A percentile compares a stretch with the other conserved stretches of the same genome.
These are phyloP conservation scores for Azemiops feae DNA, from an alignment of 2,113 vertebrate genomes.

Conservation along the genomic window DNA sequence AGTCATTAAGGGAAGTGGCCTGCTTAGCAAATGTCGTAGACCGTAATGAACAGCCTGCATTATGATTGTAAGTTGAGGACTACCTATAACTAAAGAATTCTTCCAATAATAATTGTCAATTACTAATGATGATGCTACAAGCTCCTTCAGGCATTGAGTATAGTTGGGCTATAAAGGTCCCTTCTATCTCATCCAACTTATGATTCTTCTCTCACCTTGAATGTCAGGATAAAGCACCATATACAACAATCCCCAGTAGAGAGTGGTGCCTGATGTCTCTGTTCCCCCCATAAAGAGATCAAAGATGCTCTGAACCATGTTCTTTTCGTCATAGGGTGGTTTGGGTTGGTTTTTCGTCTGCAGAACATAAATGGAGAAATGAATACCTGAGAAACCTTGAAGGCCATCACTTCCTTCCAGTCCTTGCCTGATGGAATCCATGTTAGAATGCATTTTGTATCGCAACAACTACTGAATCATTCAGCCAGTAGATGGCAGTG, in stretches of 20 bases:
- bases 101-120: too few relatives aligned
- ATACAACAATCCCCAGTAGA: slow-evolving; percentile 69
- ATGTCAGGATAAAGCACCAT: slow-evolving; percentile 67
- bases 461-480: background rate
- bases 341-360: slow-evolving; percentile 53
- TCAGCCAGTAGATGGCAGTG: background rate
- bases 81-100: too few relatives aligned
- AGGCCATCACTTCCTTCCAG: too few relatives aligned
- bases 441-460: background rate
- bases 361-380: background rate
- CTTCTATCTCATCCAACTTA: too few relatives aligned
- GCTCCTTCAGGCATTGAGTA: too few relatives aligned
- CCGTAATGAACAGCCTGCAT: too few relatives aligned
- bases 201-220: slow-evolving; percentile 58
- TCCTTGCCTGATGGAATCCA: background rate
- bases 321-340: slow-evolving; percentile 67
- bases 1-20: too few relatives aligned
- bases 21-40: too few relatives aligned
- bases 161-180: too few relatives aligned
- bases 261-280: slow-evolving; percentile 68
- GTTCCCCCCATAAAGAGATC: slow-evolving; percentile 75
- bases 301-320: slow-evolving; percentile 62
- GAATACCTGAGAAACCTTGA: background rate
- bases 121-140: too few relatives aligned
- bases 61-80: too few relatives aligned